phyloP scores from a whole-genome alignment of 2,888 invertebrate species.

The Invenusta paracnida region DNA sequence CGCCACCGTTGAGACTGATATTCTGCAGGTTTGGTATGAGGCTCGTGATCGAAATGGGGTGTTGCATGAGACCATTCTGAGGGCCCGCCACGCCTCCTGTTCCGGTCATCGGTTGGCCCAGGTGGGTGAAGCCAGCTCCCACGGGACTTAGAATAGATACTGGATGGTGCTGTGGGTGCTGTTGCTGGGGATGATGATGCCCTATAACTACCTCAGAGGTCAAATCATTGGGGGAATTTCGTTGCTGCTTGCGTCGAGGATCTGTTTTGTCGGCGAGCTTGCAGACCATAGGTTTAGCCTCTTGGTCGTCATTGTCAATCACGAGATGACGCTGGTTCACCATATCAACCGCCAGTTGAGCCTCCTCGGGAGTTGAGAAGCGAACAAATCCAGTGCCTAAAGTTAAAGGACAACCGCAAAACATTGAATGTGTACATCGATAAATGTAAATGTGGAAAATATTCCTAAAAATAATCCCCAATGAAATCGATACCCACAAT shows the following conservation, averaged over 20 bases:
- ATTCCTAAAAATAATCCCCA: too few species aligned
- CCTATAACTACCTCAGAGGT: neutral
- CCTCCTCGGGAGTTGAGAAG: neutral
- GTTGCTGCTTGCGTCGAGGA: neutral
- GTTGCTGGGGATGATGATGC: too few species aligned
- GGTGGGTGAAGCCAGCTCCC: too few species aligned
- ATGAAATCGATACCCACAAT: too few species aligned
- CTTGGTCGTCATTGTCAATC: neutral
- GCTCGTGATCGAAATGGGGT: neutral
- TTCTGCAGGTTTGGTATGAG: neutral
- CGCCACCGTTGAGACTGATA: neutral
- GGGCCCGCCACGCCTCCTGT: neutral
- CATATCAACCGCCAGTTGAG: neutral
- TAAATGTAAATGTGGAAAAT: too few species aligned
- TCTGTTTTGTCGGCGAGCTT: neutral
- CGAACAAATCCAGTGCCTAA: neutral
- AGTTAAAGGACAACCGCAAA: neutral
- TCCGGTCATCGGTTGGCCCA: neutral
- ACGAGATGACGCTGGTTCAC: neutral
- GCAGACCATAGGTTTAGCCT: neutral
- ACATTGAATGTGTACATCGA: too few species aligned
- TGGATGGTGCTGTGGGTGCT: too few species aligned
- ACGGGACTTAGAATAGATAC: neutral
- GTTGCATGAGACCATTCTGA: neutral
- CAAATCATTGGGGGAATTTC: neutral